These are phyloP conservation scores for Sterna hirundo DNA, from an alignment of 2,113 vertebrate species.

Conservation along the genomic window DNA sequence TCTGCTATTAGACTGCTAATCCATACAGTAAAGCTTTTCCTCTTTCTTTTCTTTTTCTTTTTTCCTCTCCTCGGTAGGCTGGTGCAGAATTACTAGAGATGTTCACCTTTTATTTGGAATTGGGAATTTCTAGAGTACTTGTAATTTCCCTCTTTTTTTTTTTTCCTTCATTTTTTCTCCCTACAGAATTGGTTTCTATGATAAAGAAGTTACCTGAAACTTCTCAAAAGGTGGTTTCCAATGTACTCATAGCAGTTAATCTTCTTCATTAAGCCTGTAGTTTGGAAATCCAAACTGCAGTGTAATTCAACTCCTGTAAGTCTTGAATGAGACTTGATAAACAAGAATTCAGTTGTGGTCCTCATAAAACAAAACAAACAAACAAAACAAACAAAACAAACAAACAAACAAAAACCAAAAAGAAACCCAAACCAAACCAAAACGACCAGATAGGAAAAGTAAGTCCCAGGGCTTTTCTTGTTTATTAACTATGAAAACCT, in stretches of 20 bases:
- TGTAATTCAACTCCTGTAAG: not conserved
- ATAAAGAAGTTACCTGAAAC: not conserved
- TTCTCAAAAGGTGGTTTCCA: not conserved
- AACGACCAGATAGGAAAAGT: not conserved
- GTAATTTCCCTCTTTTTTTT: not conserved
- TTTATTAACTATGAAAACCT: not conserved
- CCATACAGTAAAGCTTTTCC: rapidly evolving
- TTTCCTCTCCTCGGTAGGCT: not conserved
- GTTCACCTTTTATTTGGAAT: not conserved
- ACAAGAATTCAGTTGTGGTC: not conserved
- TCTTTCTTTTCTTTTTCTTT: not conserved
- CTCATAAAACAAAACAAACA: not conserved
- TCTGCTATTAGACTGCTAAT: not conserved
- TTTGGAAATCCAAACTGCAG: not conserved
- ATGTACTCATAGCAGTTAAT: not conserved
- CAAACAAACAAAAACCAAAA: too few relatives aligned
- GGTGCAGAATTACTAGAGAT: not conserved
- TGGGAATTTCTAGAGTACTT: not conserved
- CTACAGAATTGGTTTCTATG: not conserved
- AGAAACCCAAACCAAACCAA: too few relatives aligned
- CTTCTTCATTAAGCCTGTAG: not conserved
- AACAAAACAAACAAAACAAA: too few relatives aligned
- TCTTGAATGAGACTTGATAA: not conserved
- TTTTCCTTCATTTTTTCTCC: not conserved
- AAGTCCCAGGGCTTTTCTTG: not conserved